phyloP scores from a whole-genome alignment of 1,140 invertebrate genomes.

The Zaprionus lachaisei region DNA sequence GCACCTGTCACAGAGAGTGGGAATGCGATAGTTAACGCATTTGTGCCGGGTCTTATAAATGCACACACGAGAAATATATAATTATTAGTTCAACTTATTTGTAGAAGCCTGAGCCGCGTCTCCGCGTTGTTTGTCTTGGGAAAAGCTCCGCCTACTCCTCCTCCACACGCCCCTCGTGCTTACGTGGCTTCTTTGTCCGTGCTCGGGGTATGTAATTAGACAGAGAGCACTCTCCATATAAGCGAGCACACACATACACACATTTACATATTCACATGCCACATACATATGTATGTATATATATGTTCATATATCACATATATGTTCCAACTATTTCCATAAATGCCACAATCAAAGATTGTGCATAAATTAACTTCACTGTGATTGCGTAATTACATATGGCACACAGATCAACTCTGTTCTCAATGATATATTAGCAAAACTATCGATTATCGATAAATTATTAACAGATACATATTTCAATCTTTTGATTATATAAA shows the following conservation, averaged over 20 bases:
- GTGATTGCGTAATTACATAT: constrained; percentile 1
- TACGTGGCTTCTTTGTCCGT: constrained; percentile 8
- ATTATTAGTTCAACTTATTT: constrained; percentile 11
- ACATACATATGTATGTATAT: neutral
- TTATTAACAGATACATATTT: neutral
- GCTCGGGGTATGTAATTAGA: neutral
- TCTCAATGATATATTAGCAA: neutral
- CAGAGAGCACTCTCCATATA: neutral
- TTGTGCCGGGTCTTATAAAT: constrained; percentile 1
- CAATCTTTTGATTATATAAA: no score
- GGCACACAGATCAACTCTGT: neutral
- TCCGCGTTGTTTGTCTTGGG: neutral
- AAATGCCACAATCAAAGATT: neutral
- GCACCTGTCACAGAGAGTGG: constrained; percentile 46
- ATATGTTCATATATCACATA: no score
- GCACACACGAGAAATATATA: neutral
- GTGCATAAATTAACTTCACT: neutral
- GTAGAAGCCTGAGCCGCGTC: neutral
- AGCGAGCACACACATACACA: neutral
- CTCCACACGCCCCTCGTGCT: neutral
- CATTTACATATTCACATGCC: neutral
- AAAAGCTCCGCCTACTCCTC: neutral
- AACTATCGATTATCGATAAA: neutral
- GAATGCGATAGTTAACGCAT: constrained; percentile 37
- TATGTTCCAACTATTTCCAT: neutral